Percentiles rank a stretch among this genome's conserved stretches.
These are phyloP conservation scores for Crepidodera aurea DNA, from an alignment of 2,888 invertebrate species.

Conservation along the genomic window DNA sequence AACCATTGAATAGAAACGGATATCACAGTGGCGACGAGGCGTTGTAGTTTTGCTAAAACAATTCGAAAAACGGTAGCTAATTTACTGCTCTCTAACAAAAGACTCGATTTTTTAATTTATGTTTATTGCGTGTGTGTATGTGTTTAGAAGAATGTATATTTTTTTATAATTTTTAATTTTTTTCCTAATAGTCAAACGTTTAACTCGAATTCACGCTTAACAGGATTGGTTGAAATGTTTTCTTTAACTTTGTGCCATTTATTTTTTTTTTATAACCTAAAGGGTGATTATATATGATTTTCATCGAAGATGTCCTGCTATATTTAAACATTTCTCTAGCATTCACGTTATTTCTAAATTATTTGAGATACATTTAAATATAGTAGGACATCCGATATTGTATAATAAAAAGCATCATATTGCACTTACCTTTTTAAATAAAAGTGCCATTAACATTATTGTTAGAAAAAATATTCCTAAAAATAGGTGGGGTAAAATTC, in stretches of 20 bases:
- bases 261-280: not conserved
- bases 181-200: constrained; percentile 20
- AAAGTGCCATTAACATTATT: too few relatives aligned
- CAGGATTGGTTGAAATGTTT: constrained; percentile 7
- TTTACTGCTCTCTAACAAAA: constrained; percentile 42
- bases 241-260: constrained; percentile 27
- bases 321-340: too few relatives aligned
- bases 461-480: too few relatives aligned
- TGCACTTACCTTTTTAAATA: too few relatives aligned
- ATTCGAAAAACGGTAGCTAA: constrained; percentile 39
- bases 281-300: too few relatives aligned
- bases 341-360: too few relatives aligned
- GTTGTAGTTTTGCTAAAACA: constrained; percentile 61
- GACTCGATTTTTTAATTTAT: constrained; percentile 50
- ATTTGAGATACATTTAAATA: too few relatives aligned
- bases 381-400: too few relatives aligned
- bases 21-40: constrained; percentile 78
- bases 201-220: constrained; percentile 15
- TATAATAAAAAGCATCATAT: too few relatives aligned
- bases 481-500: too few relatives aligned
- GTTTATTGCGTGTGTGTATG: constrained; percentile 46
- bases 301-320: too few relatives aligned
- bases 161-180: constrained; percentile 38
- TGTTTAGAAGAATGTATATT: constrained; percentile 44
- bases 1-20: constrained; percentile 82